A percentile compares a stretch with the other conserved stretches of the same genome.
phyloP scores from a whole-genome alignment of 1,140 invertebrate species.

The Oreohelix idahoensis region DNA sequence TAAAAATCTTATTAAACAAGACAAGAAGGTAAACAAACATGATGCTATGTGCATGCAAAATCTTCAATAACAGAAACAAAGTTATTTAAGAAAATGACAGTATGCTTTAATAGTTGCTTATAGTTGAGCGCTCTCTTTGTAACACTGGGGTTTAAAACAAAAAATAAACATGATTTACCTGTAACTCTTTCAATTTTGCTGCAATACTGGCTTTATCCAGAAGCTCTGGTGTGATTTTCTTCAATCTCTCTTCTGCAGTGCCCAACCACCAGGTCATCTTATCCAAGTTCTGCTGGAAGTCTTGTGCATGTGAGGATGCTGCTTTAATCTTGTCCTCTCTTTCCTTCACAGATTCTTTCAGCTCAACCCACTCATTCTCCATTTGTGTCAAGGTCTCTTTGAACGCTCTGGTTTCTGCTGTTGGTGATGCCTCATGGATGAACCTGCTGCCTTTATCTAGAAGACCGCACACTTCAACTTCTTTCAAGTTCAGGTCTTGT shows the following conservation, averaged over 20 bases:
- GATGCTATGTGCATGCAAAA: too few relatives aligned
- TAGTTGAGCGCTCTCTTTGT: too few relatives aligned
- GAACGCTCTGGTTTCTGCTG: slow-evolving; percentile 50
- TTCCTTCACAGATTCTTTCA: slow-evolving; percentile 55
- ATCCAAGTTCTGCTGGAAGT: slow-evolving; percentile 88
- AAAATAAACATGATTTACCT: slow-evolving; percentile 73
- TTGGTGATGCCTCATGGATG: slow-evolving; percentile 76
- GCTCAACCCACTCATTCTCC: slow-evolving; percentile 56
- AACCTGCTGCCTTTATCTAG: slow-evolving; percentile 91
- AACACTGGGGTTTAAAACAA: too few relatives aligned
- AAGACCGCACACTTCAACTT: slow-evolving; percentile 72
- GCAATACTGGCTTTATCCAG: slow-evolving; percentile 90
- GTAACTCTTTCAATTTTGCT: slow-evolving; percentile 90
- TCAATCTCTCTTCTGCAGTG: slow-evolving; percentile 88
- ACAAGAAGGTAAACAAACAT: too few relatives aligned
- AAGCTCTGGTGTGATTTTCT: slow-evolving; percentile 85
- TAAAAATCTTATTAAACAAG: too few relatives aligned
- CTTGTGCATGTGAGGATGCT: slow-evolving; percentile 85
- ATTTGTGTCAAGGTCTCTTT: slow-evolving; percentile 56
- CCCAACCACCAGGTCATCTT: slow-evolving; percentile 90
- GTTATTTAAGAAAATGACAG: too few relatives aligned
- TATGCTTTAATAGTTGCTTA: too few relatives aligned
- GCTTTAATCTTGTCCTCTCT: slow-evolving; percentile 58
- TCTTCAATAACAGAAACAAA: too few relatives aligned
- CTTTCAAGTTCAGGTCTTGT: slow-evolving; percentile 59